These are phyloP conservation scores for Enteromius trimaculatus DNA, from an alignment of 2,797 vertebrate genomes.

Conservation along the genomic window DNA sequence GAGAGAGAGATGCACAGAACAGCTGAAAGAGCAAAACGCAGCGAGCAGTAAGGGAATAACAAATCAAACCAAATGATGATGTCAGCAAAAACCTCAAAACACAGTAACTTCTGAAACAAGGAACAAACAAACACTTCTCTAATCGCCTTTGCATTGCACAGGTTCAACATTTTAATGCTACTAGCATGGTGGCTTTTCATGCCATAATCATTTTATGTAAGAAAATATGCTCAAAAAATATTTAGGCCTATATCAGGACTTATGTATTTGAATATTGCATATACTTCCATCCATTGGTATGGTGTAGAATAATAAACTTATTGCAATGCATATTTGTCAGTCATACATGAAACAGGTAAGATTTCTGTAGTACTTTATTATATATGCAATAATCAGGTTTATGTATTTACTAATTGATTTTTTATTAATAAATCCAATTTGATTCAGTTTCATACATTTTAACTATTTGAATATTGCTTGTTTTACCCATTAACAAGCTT, in stretches of 20 bases:
- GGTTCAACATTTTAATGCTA: background rate
- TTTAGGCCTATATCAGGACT: background rate
- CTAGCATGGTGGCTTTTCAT: background rate
- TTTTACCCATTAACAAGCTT: no score
- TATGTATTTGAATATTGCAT: background rate
- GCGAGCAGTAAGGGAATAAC: conserved; percentile 24
- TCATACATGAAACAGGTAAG: background rate
- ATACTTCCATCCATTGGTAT: background rate
- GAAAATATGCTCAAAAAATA: background rate
- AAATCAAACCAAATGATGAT: conserved; percentile 53
- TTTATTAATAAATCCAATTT: no score
- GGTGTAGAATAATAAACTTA: background rate
- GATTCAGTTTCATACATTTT: no score
- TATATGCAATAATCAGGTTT: no score
- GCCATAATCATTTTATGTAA: background rate
- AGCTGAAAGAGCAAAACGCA: background rate
- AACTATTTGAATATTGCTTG: no score
- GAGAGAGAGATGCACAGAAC: conserved; percentile 15
- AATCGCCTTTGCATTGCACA: background rate
- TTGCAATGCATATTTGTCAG: background rate
- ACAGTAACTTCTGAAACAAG: background rate
- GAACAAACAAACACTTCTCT: background rate
- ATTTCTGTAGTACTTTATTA: background rate
- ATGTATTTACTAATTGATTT: no score
- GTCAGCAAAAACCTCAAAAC: conserved; percentile 17